A percentile compares a stretch with the other conserved stretches of the same genome.
Conservation (phyloP, 2,113 vertebrate genomes). For the Mobula hypostoma region DNA sequence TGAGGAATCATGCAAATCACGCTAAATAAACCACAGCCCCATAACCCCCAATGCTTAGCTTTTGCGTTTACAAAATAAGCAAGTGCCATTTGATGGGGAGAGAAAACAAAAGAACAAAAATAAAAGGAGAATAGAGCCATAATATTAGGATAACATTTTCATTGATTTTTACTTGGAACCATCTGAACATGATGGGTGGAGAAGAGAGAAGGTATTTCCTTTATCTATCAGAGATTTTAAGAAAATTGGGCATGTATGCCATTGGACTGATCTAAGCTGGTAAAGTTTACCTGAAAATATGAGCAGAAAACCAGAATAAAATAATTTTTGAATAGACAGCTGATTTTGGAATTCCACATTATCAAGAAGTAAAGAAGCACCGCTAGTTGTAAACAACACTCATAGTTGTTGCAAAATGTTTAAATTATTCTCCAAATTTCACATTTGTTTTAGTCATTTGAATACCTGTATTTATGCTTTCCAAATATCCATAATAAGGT, state of each 20-base stretch:
- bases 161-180: background rate
- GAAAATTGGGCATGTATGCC: background rate
- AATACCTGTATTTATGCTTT: conserved; percentile 52
- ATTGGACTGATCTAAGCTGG: background rate
- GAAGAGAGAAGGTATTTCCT: background rate
- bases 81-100: background rate
- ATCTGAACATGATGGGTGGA: background rate
- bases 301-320: background rate
- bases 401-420: background rate
- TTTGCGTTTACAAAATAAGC: background rate
- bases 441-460: background rate
- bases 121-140: background rate
- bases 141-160: background rate
- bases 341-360: background rate
- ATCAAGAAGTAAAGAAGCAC: background rate
- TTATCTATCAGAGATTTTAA: background rate
- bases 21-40: background rate
- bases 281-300: background rate
- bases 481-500: conserved; percentile 53
- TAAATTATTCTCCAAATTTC: background rate
- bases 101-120: background rate
- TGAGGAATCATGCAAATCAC: background rate
- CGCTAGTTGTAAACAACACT: background rate
- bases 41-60: background rate
- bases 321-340: no score